phyloP scores from a whole-genome alignment of 2,797 vertebrate genomes.

The Urosaurus nigricauda region DNA sequence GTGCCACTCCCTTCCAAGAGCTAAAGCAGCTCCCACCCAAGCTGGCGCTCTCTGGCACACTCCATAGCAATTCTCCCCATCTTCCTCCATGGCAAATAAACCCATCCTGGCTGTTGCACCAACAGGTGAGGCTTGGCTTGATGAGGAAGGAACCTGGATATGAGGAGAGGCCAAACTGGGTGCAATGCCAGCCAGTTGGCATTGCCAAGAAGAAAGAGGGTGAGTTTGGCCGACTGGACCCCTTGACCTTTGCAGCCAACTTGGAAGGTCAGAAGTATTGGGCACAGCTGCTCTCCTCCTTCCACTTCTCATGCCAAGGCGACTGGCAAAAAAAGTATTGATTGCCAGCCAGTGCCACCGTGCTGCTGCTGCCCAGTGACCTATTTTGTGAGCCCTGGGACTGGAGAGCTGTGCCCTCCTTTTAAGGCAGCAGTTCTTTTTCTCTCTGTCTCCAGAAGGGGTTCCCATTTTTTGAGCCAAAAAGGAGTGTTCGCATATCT shows the following conservation, averaged over 20 bases:
- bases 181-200: not conserved
- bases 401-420: not conserved
- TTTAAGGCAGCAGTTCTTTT: not conserved
- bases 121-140: not conserved
- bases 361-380: not conserved
- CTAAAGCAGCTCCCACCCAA: not conserved
- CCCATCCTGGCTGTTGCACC: not conserved
- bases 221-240: not conserved
- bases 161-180: not conserved
- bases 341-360: not conserved
- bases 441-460: not conserved
- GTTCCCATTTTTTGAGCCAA: not conserved
- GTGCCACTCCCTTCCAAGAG: not conserved
- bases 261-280: not conserved
- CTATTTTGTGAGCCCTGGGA: not conserved
- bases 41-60: not conserved
- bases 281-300: not conserved
- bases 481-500: not conserved
- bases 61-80: conserved; percentile 41
- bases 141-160: not conserved
- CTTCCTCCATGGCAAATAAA: not conserved
- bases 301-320: not conserved
- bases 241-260: not conserved
- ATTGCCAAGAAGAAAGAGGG: not conserved
- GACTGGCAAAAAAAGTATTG: not conserved